phyloP scores from a whole-genome alignment of 64 coral and sea anemone species.

The Dendrophyllia cribrosa region DNA sequence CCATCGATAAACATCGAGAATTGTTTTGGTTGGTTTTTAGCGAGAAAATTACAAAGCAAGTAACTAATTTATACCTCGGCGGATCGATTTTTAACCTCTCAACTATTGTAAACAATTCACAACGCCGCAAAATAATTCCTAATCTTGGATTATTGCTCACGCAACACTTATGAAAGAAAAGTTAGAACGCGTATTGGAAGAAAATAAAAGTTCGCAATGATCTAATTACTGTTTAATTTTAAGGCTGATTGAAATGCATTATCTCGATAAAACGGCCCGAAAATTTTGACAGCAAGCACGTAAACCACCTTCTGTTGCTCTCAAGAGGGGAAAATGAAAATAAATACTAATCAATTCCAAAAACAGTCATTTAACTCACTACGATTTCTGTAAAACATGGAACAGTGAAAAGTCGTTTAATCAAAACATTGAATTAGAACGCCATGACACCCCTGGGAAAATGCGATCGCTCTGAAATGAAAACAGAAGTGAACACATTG shows the following conservation, averaged over 20 bases:
- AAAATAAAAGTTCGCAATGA: neutral
- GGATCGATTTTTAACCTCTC: neutral
- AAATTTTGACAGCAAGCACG: constrained; percentile 12
- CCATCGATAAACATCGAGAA: neutral
- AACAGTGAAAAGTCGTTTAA: neutral
- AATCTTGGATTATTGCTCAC: neutral
- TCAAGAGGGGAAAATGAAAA: neutral
- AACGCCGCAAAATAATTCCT: neutral
- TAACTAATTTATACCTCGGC: neutral
- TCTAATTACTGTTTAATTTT: constrained; percentile 29
- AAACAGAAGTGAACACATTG: neutral
- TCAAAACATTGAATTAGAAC: constrained; percentile 26
- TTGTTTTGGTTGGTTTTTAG: neutral
- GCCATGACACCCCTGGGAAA: neutral
- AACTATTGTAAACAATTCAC: neutral
- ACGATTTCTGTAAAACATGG: neutral
- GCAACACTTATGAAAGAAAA: neutral
- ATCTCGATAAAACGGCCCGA: neutral
- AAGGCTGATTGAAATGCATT: constrained; percentile 32
- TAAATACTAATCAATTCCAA: neutral
- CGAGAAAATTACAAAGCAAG: neutral
- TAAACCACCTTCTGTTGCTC: neutral
- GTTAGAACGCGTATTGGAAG: neutral
- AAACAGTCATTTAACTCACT: neutral
- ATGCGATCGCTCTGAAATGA: neutral